A percentile compares a stretch with the other conserved stretches of the same genome.
These are phyloP conservation scores for Eilema depressum DNA, from an alignment of 2,888 invertebrate species.

Conservation along the genomic window DNA sequence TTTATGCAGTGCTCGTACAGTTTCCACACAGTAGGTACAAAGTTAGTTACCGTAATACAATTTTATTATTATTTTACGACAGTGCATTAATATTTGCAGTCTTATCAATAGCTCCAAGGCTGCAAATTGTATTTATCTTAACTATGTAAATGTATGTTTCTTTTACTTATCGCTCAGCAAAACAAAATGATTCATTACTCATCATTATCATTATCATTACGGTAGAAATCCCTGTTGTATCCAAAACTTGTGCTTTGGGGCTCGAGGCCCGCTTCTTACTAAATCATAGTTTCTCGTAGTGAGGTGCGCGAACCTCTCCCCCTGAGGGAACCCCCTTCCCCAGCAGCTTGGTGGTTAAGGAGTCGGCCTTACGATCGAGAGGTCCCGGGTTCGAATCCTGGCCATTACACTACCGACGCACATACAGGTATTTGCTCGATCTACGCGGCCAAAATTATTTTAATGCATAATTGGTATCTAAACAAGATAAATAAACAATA, in stretches of 20 bases:
- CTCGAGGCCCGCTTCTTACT: neutral
- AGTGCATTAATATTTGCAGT: slow-evolving; percentile 22
- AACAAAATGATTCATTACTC: neutral
- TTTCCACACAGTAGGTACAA: slow-evolving; percentile 5
- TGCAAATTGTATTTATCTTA: slow-evolving; percentile 17
- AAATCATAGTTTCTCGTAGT: too few relatives aligned
- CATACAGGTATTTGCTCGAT: too few relatives aligned
- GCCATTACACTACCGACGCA: too few relatives aligned
- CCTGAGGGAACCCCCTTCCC: too few relatives aligned
- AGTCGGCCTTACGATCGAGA: too few relatives aligned
- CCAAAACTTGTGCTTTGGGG: neutral
- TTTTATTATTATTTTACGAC: slow-evolving; percentile 18
- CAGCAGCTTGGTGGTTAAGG: too few relatives aligned
- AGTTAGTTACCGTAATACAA: slow-evolving; percentile 16
- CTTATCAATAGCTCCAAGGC: slow-evolving; percentile 32
- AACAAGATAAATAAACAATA: too few relatives aligned
- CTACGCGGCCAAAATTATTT: too few relatives aligned
- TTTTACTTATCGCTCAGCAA: neutral
- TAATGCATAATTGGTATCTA: too few relatives aligned
- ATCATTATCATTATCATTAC: neutral
- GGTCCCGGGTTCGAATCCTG: too few relatives aligned
- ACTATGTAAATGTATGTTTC: slow-evolving; percentile 5
- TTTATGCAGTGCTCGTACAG: neutral
- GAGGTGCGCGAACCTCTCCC: too few relatives aligned
- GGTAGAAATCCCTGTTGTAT: neutral